Evolutionary conservation across 2,113 vertebrate species (phyloP), one percentile per base, ranked within the genome.

Genomic region (Ranitomeya imitator): DNA sequence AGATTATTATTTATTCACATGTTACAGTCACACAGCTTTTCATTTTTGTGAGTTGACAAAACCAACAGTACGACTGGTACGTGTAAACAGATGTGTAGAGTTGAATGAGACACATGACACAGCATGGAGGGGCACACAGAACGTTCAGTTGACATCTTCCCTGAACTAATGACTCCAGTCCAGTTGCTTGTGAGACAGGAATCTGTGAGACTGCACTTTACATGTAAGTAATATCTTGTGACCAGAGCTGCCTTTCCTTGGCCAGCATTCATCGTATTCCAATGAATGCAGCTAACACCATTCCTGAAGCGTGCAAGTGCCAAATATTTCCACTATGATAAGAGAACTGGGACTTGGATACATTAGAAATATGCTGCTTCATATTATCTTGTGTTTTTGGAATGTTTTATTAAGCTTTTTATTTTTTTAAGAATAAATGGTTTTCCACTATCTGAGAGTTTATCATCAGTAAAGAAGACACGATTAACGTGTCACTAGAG

Each of bases 311-410:
- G 52, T 19, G 8, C 51, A 55, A 55, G 52, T 26, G 77, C 77
- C 77, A 79, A 79, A 79, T 79, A 79, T 57, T 79, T 79, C 21
- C 77, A 79, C 77, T 57, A 23, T 79, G 77, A 79, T 79, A 79
- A 79, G 77, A 13, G 77, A 51, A 79, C 77, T 79, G 52, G 19
- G 52, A 78, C 37, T 78, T 54, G 74, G 45, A 55, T 79, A 78
- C 52, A 78, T 78, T 78, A 54, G 0, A 79, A 79, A 23, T 79
- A 21, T 79, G 52, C 52, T 55, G 19, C 23, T 79, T n/a, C 77
- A 79, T 79, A 57, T 79, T 26, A 55, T 21, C 77, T 55, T 57
- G 21, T 14, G 55, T 79, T 57, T 55, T 79, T 55, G 51, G 52
- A 23, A 14, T 79, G 52, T 23, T 79, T 79, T 79, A 54, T 18